Evolutionary conservation across 2,888 invertebrate species (phyloP), one percentile per base, ranked within the genome.

Genomic region (Himalopsyche anomala): DNA sequence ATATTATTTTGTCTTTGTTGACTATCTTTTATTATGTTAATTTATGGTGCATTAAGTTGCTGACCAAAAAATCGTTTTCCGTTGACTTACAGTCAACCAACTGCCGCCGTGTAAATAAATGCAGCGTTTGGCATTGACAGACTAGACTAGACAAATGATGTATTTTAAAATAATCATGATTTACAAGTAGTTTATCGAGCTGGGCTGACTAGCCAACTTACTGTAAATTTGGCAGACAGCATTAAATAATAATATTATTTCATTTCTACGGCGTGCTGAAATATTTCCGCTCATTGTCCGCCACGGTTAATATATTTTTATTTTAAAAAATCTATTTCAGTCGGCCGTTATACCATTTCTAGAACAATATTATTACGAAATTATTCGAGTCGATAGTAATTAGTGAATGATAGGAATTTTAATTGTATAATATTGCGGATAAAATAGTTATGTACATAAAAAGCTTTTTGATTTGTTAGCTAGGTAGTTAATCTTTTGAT

Each of bases 121-220:
- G 62, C 62, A 74, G 74, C 12, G 28, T 38, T 74, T 74, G 74
- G 74, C 74, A 74, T 74, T 74, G 74, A 74, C 74, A 15, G 74
- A 38, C 74, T 38, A 36, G 19, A 62, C 74, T 36, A 69, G 69
- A 69, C 69, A 36, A 74, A 36, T 36, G 74, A 74, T 74, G 38
- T 74, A 74, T 74, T 74, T 74, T 74, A 36, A 74, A 74, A 74
- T 74, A 38, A 74, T 74, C 74, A 38, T 74, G 38, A 11, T 74
- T 51, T 74, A 12, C 74, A 74, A 38, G 74, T 36, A 38, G 36
- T 15, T 36, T 15, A 51, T 51, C 15, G 15, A 15, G 51, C 15
- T 4, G 15, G 15, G 5, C 15, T 15, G 74, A 36, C 28, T 36
- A 74, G 74, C 74, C 74, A 74, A 74, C 51, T 51, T 4, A 51